These are phyloP conservation scores for fruit fly (Drosophila melanogaster) DNA, from an alignment of 1,140 invertebrate species.

Conservation along the genomic window DNA sequence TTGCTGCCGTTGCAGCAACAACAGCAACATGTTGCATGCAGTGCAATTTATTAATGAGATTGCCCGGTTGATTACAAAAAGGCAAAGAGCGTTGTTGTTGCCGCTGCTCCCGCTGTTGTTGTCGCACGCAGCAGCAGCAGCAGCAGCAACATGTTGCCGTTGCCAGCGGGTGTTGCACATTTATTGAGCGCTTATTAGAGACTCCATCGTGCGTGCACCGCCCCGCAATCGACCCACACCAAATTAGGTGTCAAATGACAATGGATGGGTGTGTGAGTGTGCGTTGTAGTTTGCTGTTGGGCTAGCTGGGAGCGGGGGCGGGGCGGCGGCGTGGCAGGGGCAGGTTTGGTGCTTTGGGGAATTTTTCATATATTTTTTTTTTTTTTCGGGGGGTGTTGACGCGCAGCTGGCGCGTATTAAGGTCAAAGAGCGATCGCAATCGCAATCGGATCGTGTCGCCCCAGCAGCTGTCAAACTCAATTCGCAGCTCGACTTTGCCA, in stretches of 20 bases:
- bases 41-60: slow-evolving; percentile 84
- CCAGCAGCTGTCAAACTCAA: slow-evolving; percentile 82
- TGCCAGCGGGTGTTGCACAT: slow-evolving; percentile 82
- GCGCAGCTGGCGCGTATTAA: slow-evolving; percentile 81
- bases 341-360: neutral
- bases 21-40: slow-evolving; percentile 75
- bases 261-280: slow-evolving; percentile 39
- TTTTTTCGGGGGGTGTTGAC: slow-evolving; percentile 59
- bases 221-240: slow-evolving; percentile 25
- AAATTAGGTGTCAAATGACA: slow-evolving; percentile 84
- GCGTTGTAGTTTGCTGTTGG: neutral
- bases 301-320: neutral
- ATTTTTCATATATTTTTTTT: slow-evolving; percentile 17
- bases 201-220: slow-evolving; percentile 56
- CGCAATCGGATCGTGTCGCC: slow-evolving; percentile 81
- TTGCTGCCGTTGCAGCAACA: slow-evolving; percentile 58
- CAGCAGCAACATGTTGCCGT: slow-evolving; percentile 63
- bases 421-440: slow-evolving; percentile 81
- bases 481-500: slow-evolving; percentile 64
- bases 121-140: slow-evolving; percentile 11
- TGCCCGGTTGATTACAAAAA: slow-evolving; percentile 79
- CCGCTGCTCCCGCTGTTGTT: slow-evolving; percentile 4
- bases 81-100: slow-evolving; percentile 51
- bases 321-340: neutral
- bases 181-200: slow-evolving; percentile 82